Evolutionary conservation across 2,113 vertebrate species (phyloP), one percentile per base, ranked within the genome.

Genomic region (Petromus typicus): DNA sequence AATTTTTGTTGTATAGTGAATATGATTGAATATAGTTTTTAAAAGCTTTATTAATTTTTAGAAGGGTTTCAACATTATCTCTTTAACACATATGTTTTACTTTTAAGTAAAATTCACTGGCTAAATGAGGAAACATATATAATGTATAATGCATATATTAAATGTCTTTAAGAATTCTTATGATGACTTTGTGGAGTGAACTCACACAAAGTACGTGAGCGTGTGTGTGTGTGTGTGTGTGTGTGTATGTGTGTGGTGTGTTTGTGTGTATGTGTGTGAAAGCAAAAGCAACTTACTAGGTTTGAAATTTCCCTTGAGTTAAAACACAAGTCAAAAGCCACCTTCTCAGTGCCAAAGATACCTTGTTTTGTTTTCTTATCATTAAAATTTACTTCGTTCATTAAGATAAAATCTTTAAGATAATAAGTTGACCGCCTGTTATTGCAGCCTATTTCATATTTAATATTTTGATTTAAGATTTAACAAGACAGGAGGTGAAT

Each of bases 311-410:
- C 54, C 34, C 75, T 64, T 67, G 67, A 54, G 5, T 67, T 4
- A 83, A 79, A 51, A 79, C 17, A 30, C 6, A 64, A 37, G 0
- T 23, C 9, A 81, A 37, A 51, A 89, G 27, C 1, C 34, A 76
- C 59, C 1, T 11, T 9, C 37, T 51, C 40, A 51, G 17, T 16
- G 45, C 23, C n/a, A 40, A 32, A 4, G 6, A 6, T 76, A 32
- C 51, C 90, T 93, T 56, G 22, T 90, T 64, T 59, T 80, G 22
- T 80, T 83, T 89, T 34, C 48, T 93, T 57, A 37, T 78, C 37
- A n/a, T 32, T 83, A 80, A 51, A 34, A 48, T n/a, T 27, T 59
- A 54, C 25, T 89, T 89, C 16, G 14, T 22, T 79, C 37, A 43
- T 34, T 22, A 78, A 83, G 78, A 43, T 85, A 14, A 83, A 66